Evolutionary conservation across 2,113 vertebrate genomes (phyloP).

Genomic region (Saguinus midas): DNA sequence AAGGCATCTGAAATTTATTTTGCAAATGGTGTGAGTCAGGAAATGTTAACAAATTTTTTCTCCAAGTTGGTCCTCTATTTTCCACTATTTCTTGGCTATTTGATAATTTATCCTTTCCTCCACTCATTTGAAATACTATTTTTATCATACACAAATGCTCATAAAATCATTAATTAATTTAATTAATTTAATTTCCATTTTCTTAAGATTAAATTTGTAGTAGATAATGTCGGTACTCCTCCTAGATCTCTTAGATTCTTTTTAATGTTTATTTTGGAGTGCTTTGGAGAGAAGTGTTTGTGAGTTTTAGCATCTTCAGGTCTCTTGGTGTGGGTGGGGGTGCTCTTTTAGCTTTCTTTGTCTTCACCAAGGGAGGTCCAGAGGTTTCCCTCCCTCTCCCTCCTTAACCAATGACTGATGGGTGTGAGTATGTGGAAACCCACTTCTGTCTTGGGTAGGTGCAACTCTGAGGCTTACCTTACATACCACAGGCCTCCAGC

Average conservation of each 20-base stretch:
- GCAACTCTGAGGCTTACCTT: neutral
- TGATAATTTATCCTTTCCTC: neutral
- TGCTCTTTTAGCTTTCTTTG: neutral
- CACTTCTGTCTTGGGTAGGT: neutral
- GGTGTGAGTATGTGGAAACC: neutral
- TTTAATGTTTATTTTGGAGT: neutral
- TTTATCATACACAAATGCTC: neutral
- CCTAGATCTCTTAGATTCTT: neutral
- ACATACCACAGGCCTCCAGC: neutral
- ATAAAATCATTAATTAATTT: no score
- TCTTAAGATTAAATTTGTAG: neutral
- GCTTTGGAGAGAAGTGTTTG: neutral
- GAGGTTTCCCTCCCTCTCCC: no score
- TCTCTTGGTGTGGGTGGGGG: neutral
- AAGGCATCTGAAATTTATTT: neutral
- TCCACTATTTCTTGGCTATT: neutral
- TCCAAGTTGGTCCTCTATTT: neutral
- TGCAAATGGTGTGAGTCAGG: neutral
- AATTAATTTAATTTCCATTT: neutral
- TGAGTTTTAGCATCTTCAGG: neutral
- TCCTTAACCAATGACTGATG: neutral
- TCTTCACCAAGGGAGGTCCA: neutral
- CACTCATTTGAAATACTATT: neutral
- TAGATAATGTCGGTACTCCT: neutral
- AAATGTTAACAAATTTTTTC: neutral